These are phyloP conservation scores for Timema podura DNA, from an alignment of 2,888 invertebrate species.

Conservation along the genomic window DNA sequence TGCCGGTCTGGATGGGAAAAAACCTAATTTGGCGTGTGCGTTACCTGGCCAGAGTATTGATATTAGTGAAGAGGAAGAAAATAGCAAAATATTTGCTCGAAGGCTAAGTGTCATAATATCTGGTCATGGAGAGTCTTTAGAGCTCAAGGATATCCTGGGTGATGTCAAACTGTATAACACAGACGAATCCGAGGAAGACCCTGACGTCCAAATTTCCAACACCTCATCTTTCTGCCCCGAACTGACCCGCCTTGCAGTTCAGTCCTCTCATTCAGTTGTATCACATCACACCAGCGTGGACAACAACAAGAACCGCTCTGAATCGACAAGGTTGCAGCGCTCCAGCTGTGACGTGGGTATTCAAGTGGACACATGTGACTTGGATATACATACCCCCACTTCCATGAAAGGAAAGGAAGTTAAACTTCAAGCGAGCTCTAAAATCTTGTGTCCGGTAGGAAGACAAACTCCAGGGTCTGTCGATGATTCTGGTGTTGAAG, in stretches of 20 bases:
- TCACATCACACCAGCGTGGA: conserved; percentile 22
- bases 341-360: conserved; percentile 9
- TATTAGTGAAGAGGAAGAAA: neutral
- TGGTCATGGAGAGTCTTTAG: neutral
- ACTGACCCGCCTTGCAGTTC: conserved; percentile 21
- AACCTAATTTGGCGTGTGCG: conserved; percentile 25
- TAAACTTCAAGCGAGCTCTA: neutral
- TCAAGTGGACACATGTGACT: conserved; percentile 18
- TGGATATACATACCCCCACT: conserved; percentile 21
- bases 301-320: neutral
- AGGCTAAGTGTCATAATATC: conserved; percentile 1
- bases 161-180: conserved; percentile 16
- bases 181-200: conserved; percentile 22
- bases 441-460: neutral
- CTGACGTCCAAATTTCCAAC: conserved; percentile 16
- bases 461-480: conserved; percentile 7
- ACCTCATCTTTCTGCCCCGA: conserved; percentile 27
- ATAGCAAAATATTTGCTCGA: neutral
- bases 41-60: conserved; percentile 25
- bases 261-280: conserved; percentile 23
- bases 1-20: conserved; percentile 48
- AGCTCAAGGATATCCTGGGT: conserved; percentile 12
- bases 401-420: conserved; percentile 16
- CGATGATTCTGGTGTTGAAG: neutral
- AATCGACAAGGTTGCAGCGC: neutral